Percentiles rank a stretch among this genome's conserved stretches.
Evolutionary conservation across 2,888 invertebrate species (phyloP).

Genomic region (Furcula furcula): DNA sequence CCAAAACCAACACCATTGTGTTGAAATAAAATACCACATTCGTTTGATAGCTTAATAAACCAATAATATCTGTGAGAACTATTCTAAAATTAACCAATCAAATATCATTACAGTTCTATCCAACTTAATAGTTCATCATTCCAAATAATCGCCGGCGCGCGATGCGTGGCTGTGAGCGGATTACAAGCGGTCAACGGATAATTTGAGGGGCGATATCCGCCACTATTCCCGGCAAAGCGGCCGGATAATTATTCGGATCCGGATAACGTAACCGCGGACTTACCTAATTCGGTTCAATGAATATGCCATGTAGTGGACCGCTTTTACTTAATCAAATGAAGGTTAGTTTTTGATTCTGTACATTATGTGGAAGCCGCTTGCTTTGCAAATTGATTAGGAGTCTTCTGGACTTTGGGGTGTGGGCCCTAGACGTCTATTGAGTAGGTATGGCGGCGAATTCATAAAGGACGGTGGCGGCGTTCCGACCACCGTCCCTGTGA

Average conservation of each 20-base stretch:
- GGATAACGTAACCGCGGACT: conserved; percentile 33
- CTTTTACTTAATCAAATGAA: background rate
- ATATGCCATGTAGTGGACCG: conserved; percentile 25
- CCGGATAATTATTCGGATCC: conserved; percentile 40
- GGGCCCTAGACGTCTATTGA: too few species aligned
- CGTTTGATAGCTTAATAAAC: too few species aligned
- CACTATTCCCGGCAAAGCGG: conserved; percentile 30
- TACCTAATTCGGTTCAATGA: conserved; percentile 39
- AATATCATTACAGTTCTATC: conserved; percentile 14
- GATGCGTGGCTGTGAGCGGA: conserved; percentile 42
- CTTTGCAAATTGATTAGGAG: too few species aligned
- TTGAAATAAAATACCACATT: too few species aligned
- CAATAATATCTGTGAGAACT: too few species aligned
- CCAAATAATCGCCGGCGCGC: conserved; percentile 36
- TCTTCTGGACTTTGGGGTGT: too few species aligned
- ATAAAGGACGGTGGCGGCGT: too few species aligned
- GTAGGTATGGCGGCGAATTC: too few species aligned
- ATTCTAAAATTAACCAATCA: conserved; percentile 15
- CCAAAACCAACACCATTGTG: too few species aligned
- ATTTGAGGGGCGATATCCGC: conserved; percentile 52
- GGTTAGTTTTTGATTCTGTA: background rate
- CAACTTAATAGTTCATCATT: conserved; percentile 29
- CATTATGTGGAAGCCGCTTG: background rate
- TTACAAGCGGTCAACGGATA: conserved; percentile 58
- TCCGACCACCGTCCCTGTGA: too few species aligned